phyloP scores from a whole-genome alignment of 2,113 vertebrate species.

The Barnardius zonarius region DNA sequence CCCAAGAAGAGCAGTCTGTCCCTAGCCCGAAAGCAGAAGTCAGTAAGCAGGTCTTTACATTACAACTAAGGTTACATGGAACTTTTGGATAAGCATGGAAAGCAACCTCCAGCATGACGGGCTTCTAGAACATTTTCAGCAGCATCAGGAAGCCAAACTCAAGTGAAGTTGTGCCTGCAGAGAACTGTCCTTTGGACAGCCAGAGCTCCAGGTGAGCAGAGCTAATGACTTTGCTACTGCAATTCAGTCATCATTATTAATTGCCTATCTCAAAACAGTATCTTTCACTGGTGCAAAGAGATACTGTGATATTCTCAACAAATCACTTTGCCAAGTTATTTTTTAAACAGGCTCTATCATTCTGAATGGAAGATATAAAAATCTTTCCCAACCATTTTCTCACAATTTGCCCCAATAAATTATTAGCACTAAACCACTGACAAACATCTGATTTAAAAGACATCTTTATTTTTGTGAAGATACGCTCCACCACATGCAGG shows the following conservation, averaged over 20 bases:
- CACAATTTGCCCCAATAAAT: background rate
- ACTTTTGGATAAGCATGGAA: background rate
- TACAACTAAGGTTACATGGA: background rate
- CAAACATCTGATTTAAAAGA: background rate
- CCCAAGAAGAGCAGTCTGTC: background rate
- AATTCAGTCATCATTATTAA: background rate
- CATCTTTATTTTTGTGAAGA: background rate
- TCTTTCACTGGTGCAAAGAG: background rate
- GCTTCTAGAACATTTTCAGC: background rate
- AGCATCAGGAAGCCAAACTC: background rate
- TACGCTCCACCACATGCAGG: background rate
- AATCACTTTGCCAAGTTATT: background rate
- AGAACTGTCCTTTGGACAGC: background rate
- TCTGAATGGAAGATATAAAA: background rate
- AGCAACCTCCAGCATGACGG: background rate
- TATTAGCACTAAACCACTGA: background rate
- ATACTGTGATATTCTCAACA: background rate
- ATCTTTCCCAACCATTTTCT: background rate
- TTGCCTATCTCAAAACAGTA: background rate
- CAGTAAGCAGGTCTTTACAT: background rate
- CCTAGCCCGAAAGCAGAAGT: background rate
- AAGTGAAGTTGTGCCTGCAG: background rate
- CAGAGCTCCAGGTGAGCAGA: background rate
- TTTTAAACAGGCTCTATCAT: background rate
- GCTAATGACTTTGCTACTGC: background rate